A percentile compares a stretch with the other conserved stretches of the same genome.
Conservation (phyloP, 53 echinoderm and acorn worm species). For the Paracentrotus lividus region DNA sequence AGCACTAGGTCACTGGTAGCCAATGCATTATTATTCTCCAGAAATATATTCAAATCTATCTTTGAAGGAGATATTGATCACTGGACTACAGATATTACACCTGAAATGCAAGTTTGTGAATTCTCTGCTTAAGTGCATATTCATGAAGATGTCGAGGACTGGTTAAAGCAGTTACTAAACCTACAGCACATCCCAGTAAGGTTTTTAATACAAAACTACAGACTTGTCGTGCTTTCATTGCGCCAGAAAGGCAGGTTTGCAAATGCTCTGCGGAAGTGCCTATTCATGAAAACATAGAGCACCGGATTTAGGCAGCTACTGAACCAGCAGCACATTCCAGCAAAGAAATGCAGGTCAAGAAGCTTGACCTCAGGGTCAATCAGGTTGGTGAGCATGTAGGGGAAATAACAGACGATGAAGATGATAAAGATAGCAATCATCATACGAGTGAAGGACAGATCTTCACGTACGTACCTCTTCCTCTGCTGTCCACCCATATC, state of each 20-base stretch:
- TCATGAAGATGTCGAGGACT: no score
- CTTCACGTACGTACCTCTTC: constrained; percentile 58
- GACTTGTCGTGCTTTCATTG: constrained; percentile 42
- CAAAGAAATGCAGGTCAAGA: constrained; percentile 73
- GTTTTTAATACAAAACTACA: background rate
- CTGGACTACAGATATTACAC: no score
- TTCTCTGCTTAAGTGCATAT: background rate
- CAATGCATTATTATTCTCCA: background rate
- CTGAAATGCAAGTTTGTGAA: background rate
- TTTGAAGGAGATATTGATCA: no score
- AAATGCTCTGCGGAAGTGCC: constrained; percentile 76
- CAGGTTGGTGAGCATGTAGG: constrained; percentile 77
- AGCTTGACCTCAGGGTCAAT: constrained; percentile 71
- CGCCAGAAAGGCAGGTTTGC: constrained; percentile 48
- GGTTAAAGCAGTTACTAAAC: no score
- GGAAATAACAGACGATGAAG: constrained; percentile 76
- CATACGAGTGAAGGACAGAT: constrained; percentile 79
- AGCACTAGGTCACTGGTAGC: background rate
- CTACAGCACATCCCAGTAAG: no score
- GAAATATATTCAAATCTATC: no score
- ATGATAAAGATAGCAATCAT: constrained; percentile 79
- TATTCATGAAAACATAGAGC: constrained; percentile 75
- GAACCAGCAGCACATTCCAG: constrained; percentile 75
- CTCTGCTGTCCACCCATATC: background rate
- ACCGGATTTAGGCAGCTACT: constrained; percentile 80